These are phyloP conservation scores for Caenorhabditis sulstoni DNA, from an alignment of 2,888 invertebrate genomes.

Conservation along the genomic window DNA sequence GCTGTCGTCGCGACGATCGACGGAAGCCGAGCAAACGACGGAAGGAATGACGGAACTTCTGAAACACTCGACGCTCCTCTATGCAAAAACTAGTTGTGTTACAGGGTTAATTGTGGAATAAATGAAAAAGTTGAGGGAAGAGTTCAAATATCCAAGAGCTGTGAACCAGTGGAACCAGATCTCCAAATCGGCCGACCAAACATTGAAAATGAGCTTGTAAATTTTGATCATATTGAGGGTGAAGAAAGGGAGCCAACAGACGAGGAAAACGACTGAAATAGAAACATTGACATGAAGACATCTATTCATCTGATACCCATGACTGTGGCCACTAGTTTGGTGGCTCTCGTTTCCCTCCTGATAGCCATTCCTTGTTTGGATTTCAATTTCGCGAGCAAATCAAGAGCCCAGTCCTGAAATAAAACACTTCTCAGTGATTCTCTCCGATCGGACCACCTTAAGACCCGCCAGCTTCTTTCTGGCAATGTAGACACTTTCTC, in stretches of 20 bases:
- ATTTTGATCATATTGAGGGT: slow-evolving; percentile 82
- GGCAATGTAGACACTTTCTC: slow-evolving; percentile 79
- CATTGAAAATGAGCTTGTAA: slow-evolving; percentile 72
- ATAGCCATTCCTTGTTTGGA: slow-evolving; percentile 80
- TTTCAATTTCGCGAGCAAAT: slow-evolving; percentile 79
- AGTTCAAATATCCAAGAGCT: slow-evolving; percentile 82
- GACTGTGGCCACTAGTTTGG: slow-evolving; percentile 82
- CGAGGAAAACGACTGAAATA: slow-evolving; percentile 82
- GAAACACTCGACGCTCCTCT: slow-evolving; percentile 29
- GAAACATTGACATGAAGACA: not conserved
- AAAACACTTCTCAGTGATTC: not conserved
- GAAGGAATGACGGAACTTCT: slow-evolving; percentile 80
- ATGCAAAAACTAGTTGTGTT: slow-evolving; percentile 25
- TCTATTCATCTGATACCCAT: slow-evolving; percentile 80
- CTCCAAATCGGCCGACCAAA: slow-evolving; percentile 73
- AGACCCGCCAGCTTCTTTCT: slow-evolving; percentile 80
- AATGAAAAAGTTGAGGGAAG: slow-evolving; percentile 82
- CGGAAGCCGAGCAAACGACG: slow-evolving; percentile 76
- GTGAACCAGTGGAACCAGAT: slow-evolving; percentile 76
- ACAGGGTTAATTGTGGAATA: slow-evolving; percentile 82
- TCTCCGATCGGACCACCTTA: slow-evolving; percentile 61
- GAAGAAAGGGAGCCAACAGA: slow-evolving; percentile 83
- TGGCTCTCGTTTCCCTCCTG: slow-evolving; percentile 80
- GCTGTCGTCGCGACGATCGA: slow-evolving; percentile 65
- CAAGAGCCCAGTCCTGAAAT: slow-evolving; percentile 75